Conservation (phyloP, 2,113 vertebrate species). For the Odontophorus gujanensis region DNA sequence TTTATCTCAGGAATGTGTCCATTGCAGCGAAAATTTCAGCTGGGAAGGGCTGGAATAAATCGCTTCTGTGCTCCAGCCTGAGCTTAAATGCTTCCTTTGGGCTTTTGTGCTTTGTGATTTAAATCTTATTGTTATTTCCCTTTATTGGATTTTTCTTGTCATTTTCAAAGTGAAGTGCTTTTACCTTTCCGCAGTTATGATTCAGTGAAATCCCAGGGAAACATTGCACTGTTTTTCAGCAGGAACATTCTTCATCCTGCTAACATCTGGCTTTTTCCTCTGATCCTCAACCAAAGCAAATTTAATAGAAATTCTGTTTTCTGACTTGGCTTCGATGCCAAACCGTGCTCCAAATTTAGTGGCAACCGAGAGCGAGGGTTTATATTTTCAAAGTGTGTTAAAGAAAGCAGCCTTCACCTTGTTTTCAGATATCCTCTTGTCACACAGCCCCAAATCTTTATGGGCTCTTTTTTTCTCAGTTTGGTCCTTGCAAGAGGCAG, state of each 20-base stretch:
- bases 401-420: background rate
- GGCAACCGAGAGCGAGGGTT: background rate
- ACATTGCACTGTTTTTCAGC: background rate
- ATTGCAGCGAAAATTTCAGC: background rate
- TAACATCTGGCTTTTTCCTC: background rate
- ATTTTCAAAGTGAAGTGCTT: background rate
- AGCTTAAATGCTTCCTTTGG: background rate
- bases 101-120: background rate
- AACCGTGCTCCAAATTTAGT: background rate
- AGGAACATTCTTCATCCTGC: background rate
- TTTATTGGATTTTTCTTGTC: background rate
- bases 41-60: conserved; percentile 38
- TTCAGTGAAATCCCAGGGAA: background rate
- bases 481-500: background rate
- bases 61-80: fast-evolving
- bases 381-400: background rate
- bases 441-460: background rate
- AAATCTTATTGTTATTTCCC: background rate
- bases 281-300: background rate
- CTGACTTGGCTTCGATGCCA: background rate
- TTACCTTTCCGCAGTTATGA: background rate
- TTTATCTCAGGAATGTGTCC: conserved; percentile 1
- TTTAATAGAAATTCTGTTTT: background rate
- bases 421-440: background rate
- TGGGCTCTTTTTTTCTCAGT: background rate